Evolutionary conservation across 2,797 vertebrate species (phyloP), one percentile per base, ranked within the genome.

Genomic region (Lutjanus argentimaculatus): DNA sequence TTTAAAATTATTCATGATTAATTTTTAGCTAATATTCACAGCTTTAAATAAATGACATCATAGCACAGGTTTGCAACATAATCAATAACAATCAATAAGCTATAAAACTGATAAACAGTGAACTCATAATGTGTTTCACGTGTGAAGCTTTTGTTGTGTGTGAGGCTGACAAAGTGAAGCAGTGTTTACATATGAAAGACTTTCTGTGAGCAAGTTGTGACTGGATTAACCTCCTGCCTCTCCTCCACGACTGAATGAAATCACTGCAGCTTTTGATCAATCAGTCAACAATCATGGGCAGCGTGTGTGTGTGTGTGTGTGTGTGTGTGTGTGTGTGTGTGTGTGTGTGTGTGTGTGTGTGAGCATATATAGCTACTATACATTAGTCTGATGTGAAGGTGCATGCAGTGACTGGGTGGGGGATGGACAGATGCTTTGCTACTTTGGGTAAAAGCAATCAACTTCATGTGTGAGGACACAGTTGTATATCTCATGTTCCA

Each of bases 371-470:
- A 61, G 36, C 66, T 51, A 6, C 59, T 43, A 15, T 72, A 75
- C 17, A 62, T 72, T 16, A 66, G 15, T 12, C 7, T 70, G 19
- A 49, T 61, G 10, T 43, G 6, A 36, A 48, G 17, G 67, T 77
- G 67, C 12, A 8, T 53, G 61, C 42, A 3, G 36, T 8, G 0
- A 7, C 13, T 66, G 25, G 71, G 21, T 42, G 10, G 56, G 30
- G 25, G 6, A 67, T 46, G 63, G 53, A 65, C 13, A 14, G 13
- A 25, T 13, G 4, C 22, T 49, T 43, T 30, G 16, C 14, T 36
- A 36, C 45, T 67, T 74, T 19, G 57, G 16, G 46, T 36, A 68
- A 77, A 80, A 67, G 55, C 61, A 46, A 55, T 84, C 61, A 57
- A 51, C 7, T 11, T 36, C 61, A 69, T 70, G 56, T 80, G 45